A percentile compares a stretch with the other conserved stretches of the same genome.
phyloP scores from a whole-genome alignment of 1,140 invertebrate genomes.

The Penaeus vannamei region DNA sequence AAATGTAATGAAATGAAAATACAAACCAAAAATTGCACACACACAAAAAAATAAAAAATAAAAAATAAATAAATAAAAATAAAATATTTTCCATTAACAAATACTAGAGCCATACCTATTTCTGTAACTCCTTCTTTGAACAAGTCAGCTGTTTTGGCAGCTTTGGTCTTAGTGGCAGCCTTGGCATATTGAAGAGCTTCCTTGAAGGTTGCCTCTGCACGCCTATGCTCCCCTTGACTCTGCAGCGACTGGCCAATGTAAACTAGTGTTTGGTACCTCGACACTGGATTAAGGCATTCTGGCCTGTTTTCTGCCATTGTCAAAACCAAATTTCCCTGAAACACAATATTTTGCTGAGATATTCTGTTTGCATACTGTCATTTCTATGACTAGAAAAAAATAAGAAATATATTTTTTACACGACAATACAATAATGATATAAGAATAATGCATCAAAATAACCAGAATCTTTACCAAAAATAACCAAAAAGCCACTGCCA shows the following conservation, averaged over 20 bases:
- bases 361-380: too few species aligned
- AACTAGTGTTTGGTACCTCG: constrained; percentile 77
- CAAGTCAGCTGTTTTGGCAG: constrained; percentile 72
- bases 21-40: too few species aligned
- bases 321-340: constrained; percentile 78
- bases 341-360: constrained; percentile 47
- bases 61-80: background rate
- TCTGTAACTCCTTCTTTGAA: constrained; percentile 72
- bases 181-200: constrained; percentile 81
- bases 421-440: too few species aligned
- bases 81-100: constrained; percentile 12
- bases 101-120: constrained; percentile 69
- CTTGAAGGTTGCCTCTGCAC: constrained; percentile 80
- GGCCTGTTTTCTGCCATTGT: constrained; percentile 79
- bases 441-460: too few species aligned
- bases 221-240: constrained; percentile 78
- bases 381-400: too few species aligned
- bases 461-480: too few species aligned
- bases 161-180: constrained; percentile 77
- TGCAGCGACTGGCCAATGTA: constrained; percentile 81
- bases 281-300: constrained; percentile 70
- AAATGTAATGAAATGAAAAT: too few species aligned
- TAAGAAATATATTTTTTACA: too few species aligned
- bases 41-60: background rate
- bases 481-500: too few species aligned